These are phyloP conservation scores for Myopa testacea DNA, from an alignment of 2,888 invertebrate species.

Conservation along the genomic window DNA sequence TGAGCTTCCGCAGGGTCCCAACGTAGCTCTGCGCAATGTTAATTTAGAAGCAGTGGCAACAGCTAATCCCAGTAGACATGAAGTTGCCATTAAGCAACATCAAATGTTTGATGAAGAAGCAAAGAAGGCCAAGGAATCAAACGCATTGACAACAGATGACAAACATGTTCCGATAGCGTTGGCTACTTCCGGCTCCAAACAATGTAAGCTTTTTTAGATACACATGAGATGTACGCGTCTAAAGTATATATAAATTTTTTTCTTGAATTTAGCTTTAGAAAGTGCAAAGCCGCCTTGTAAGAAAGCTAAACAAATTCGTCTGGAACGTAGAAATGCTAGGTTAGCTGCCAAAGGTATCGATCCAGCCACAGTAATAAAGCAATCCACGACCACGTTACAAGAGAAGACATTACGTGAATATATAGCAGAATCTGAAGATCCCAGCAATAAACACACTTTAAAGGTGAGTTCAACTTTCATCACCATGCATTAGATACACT, in stretches of 20 bases:
- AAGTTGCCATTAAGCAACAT: conserved; percentile 31
- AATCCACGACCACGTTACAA: conserved; percentile 56
- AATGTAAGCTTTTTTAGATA: conserved; percentile 45
- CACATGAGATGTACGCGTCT: background rate
- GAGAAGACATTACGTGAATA: conserved; percentile 81
- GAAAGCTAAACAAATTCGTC: conserved; percentile 85
- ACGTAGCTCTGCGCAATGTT: conserved; percentile 52
- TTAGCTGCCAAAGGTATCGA: conserved; percentile 73
- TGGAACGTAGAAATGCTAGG: conserved; percentile 82
- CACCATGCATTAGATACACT: background rate
- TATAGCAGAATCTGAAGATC: conserved; percentile 73
- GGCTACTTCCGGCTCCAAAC: conserved; percentile 46
- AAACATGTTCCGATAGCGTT: conserved; percentile 38
- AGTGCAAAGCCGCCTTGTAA: conserved; percentile 73
- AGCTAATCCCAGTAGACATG: conserved; percentile 46
- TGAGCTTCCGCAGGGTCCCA: conserved; percentile 61
- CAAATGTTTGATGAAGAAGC: conserved; percentile 31
- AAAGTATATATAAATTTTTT: background rate
- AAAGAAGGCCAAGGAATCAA: conserved; percentile 19
- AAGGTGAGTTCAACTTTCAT: conserved; percentile 72
- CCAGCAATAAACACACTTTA: conserved; percentile 77
- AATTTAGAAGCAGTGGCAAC: conserved; percentile 51
- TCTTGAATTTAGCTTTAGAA: conserved; percentile 45
- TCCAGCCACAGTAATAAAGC: conserved; percentile 64
- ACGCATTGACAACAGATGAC: conserved; percentile 39